Percentiles rank a stretch among this genome's conserved stretches.
Conservation (phyloP, 1,140 invertebrate genomes). For the Hirudo medicinalis region DNA sequence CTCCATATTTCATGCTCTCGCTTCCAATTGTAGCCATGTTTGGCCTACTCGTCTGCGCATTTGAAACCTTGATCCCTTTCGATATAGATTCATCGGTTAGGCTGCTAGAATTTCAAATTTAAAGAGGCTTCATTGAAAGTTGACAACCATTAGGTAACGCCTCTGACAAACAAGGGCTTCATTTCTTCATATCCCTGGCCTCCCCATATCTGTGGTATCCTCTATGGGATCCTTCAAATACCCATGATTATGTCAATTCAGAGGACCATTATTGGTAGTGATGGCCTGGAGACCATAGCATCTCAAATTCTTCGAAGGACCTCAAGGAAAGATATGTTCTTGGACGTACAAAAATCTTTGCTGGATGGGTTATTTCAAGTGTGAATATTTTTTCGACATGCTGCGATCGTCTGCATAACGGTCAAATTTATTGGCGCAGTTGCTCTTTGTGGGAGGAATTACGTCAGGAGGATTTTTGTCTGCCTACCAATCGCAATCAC, state of each 20-base stretch:
- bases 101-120: background rate
- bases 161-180: background rate
- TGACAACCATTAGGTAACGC: background rate
- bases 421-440: background rate
- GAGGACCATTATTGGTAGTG: conserved; percentile 21
- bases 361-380: background rate
- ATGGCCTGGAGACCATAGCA: conserved; percentile 13
- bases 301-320: background rate
- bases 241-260: conserved; percentile 19
- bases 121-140: background rate
- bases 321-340: too few species aligned
- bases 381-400: background rate
- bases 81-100: conserved; percentile 11
- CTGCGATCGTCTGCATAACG: background rate
- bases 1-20: conserved; percentile 21
- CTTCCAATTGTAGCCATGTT: conserved; percentile 22
- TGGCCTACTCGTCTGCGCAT: conserved; percentile 20
- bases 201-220: conserved; percentile 18
- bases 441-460: conserved; percentile 15
- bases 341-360: too few species aligned
- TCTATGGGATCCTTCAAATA: conserved; percentile 21
- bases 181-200: conserved; percentile 20
- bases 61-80: conserved; percentile 22
- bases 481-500: conserved; percentile 13
- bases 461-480: conserved; percentile 15